Evolutionary conservation across 2,888 invertebrate species (phyloP), one percentile per base, ranked within the genome.

Genomic region (Osmoderma eremita): DNA sequence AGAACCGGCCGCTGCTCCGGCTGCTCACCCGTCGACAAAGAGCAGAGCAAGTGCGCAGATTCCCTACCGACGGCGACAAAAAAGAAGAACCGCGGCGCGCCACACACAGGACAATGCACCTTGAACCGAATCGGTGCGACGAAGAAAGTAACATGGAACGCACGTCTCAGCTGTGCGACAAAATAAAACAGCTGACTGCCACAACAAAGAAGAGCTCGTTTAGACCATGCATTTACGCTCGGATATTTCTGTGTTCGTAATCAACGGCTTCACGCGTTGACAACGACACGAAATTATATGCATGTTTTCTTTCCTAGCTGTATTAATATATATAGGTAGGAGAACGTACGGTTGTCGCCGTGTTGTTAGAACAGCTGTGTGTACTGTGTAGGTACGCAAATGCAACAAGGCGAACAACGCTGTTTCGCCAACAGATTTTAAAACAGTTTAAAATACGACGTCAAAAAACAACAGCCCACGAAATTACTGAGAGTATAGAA

Each of bases 131-230:
- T 69, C 13, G 24, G 67, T 73, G 71, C 72, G 68, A 72, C 42
- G 68, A 69, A 67, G 70, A 64, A 54, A 63, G 63, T 38, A 61
- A 54, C 15, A 45, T 54, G 50, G 49, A 64, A 74, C 78, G 77
- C 75, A 75, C 65, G 73, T 77, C 74, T 71, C 58, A 71, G 74
- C 70, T 69, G 56, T 49, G 65, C 65, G 62, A 67, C 70, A 73
- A 72, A 76, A 74, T 72, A 75, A 67, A 82, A 82, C 82, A 82
- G 82, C 82, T 82, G 82, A 82, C 80, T 80, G 76, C 78, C 80
- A 82, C 78, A 82, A 82, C 81, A 82, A 82, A 81, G 79, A 74
- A 30, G 30, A 30, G n/a, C n/a, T n/a, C n/a, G n/a, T n/a, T n/a
- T 10, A 72, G 74, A 76, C 72, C 70, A 73, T 48, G 30, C 30